Percentiles rank a stretch among this genome's conserved stretches.
phyloP scores from a whole-genome alignment of 2,888 invertebrate genomes.

The Callosobruchus maculatus region DNA sequence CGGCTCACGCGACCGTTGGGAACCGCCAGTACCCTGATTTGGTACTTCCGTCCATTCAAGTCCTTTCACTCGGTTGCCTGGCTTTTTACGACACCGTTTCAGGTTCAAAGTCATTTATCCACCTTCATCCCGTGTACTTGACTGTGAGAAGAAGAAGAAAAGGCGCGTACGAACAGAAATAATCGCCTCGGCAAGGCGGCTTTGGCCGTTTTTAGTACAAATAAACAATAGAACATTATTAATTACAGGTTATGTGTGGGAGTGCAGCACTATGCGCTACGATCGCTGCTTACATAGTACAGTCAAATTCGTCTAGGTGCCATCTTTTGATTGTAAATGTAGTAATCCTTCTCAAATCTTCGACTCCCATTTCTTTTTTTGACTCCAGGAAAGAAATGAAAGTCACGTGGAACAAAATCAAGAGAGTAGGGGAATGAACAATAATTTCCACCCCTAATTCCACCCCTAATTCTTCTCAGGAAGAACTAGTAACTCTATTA shows the following conservation, averaged over 20 bases:
- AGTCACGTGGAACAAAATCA: too few relatives aligned
- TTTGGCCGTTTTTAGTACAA: neutral
- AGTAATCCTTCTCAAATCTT: too few relatives aligned
- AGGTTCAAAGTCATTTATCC: neutral
- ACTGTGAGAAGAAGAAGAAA: neutral
- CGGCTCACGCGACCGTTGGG: neutral
- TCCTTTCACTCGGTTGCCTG: neutral
- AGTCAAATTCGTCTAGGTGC: neutral
- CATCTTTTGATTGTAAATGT: too few relatives aligned
- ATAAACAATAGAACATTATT: neutral
- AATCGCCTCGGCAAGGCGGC: neutral
- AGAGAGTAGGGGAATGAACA: too few relatives aligned
- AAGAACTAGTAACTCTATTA: too few relatives aligned
- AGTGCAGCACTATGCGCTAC: neutral
- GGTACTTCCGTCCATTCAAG: neutral
- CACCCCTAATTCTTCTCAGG: too few relatives aligned
- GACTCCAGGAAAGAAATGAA: too few relatives aligned
- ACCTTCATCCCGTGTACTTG: neutral
- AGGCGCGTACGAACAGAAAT: neutral
- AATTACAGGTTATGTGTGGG: neutral
- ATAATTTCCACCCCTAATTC: too few relatives aligned
- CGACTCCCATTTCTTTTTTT: too few relatives aligned
- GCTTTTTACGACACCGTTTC: neutral
- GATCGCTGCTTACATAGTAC: neutral
- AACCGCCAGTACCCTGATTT: neutral